Base-by-base conservation (phyloP, 92 coral and sea anemone genomes). In the Muricea muricata region DNA sequence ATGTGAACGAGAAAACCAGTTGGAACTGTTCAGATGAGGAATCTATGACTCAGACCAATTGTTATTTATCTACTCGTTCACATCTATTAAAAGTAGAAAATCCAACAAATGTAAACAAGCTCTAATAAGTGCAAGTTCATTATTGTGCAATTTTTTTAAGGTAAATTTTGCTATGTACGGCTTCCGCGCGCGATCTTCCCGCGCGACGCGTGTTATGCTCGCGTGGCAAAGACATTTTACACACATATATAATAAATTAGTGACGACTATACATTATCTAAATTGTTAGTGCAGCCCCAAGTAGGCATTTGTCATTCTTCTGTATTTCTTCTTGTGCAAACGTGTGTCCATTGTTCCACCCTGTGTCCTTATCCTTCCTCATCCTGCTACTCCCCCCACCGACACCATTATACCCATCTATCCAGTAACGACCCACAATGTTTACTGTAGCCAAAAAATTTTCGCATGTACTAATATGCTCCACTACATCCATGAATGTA, bases 211-310 rank as follows among this genome's bases (percentile, higher is more conserved):
- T 57, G 12, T 26, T 54, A 54, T 15, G 28, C 37, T 28, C 30
- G 70, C 37, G 37, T 11, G 70, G 30, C n/a, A 28, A 63, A 37
- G 30, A n/a, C n/a, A n/a, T n/a, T 63, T 63, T 63, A 63, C 70
- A 63, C 70, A 30, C 70, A 26, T 63, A 28, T 39, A 63, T 63
- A 63, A 63, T 63, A 63, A 63, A 63, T 63, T 63, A 63, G 70
- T 63, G 35, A 26, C 11, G 70, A 28, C 70, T 63, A 63, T 63
- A 63, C 35, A 63, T 20, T 63, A 32, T 63, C 70, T 63, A 63
- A 57, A 63, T 63, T 28, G 70, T 63, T 63, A 52, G 60, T 52
- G 70, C 70, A 11, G 35, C 37, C 70, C 15, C 13, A 63, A 63
- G 10, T n/a, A 30, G 70, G 70, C 70, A 63, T 25, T 32, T 63